These are phyloP conservation scores for Dipodomys merriami DNA, from an alignment of 2,113 vertebrate genomes.

Conservation along the genomic window DNA sequence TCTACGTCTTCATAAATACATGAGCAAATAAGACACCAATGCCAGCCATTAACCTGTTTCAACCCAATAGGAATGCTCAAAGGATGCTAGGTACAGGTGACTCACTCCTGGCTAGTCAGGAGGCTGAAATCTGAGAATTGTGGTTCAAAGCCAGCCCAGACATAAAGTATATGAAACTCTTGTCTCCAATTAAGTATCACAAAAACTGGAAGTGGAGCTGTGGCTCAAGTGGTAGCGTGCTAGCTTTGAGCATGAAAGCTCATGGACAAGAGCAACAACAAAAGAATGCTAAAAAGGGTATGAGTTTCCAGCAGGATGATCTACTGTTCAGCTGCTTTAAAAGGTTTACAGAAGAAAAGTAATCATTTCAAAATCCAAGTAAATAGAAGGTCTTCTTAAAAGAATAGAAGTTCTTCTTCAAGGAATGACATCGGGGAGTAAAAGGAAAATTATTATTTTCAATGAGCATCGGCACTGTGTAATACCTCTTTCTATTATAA, in stretches of 20 bases:
- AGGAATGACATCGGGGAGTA: not conserved
- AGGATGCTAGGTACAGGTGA: not conserved
- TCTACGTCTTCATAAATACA: conserved; percentile 22
- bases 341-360: conserved; percentile 15
- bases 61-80: not conserved
- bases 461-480: not conserved
- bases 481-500: conserved; percentile 24
- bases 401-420: not conserved
- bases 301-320: not conserved
- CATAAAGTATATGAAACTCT: no score
- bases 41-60: not conserved
- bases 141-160: no score
- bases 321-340: not conserved
- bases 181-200: no score
- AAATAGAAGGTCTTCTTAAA: conserved; percentile 34
- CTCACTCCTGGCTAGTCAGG: no score
- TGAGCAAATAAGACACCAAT: not conserved
- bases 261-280: no score
- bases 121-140: not conserved
- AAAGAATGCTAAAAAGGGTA: no score
- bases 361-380: conserved; percentile 11
- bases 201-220: no score
- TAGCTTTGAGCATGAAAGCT: no score
- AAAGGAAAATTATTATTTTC: not conserved
- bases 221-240: no score